phyloP scores from a whole-genome alignment of 2,888 invertebrate species.

The Ophion slaviceki region DNA sequence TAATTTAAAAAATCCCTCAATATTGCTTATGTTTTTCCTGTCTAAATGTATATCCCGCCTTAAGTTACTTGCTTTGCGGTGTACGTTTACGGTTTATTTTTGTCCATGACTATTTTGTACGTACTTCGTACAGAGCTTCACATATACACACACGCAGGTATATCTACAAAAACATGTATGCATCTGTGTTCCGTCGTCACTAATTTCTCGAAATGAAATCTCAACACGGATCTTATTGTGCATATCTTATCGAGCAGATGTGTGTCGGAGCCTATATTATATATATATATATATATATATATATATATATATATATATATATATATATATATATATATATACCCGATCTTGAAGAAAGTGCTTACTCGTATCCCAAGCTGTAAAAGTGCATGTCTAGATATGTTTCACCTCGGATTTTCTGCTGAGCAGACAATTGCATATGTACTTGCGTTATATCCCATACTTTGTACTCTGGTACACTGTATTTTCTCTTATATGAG shows the following conservation, averaged over 20 bases:
- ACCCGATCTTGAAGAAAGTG: conserved; percentile 49
- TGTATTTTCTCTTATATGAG: conserved; percentile 10
- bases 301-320: neutral
- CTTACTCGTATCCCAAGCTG: conserved; percentile 56
- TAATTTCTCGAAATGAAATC: conserved; percentile 49
- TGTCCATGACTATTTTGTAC: conserved; percentile 35
- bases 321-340: neutral
- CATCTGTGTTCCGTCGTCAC: conserved; percentile 25
- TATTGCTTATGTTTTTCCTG: too few relatives aligned
- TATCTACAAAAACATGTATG: neutral
- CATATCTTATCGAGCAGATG: conserved; percentile 55
- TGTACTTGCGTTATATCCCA: neutral
- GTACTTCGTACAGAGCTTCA: neutral
- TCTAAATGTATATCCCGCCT: neutral
- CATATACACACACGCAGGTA: neutral
- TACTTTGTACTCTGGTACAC: conserved; percentile 23
- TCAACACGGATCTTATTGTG: conserved; percentile 47
- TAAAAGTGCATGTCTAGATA: conserved; percentile 45
- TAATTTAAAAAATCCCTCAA: too few relatives aligned
- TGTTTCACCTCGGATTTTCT: conserved; percentile 47
- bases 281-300: conserved; percentile 3
- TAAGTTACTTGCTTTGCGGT: neutral
- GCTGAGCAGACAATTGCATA: conserved; percentile 51
- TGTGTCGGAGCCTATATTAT: conserved; percentile 11
- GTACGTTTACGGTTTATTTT: conserved; percentile 10